These are phyloP conservation scores for Cheirogaleus major DNA, from an alignment of 2,797 vertebrate genomes.

Conservation along the genomic window DNA sequence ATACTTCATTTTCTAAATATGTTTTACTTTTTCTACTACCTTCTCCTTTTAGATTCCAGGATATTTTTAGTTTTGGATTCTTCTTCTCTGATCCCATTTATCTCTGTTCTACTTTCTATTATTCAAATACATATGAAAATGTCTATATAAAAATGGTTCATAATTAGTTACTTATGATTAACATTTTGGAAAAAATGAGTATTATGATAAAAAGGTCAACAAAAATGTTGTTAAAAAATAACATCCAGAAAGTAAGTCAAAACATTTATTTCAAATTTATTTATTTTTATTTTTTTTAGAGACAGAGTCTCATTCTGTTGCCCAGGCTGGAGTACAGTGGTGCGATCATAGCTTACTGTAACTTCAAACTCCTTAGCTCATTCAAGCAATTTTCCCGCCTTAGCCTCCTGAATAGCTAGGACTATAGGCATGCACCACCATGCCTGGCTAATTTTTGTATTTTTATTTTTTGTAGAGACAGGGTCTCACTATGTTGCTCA, in stretches of 20 bases:
- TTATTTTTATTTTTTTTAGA: no score
- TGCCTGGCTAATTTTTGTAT: no score
- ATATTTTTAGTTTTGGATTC: constrained; percentile 29
- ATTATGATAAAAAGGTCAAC: constrained; percentile 13
- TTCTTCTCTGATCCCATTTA: background rate
- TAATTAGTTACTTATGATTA: constrained; percentile 40
- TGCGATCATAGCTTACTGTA: no score
- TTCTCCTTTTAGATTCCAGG: background rate
- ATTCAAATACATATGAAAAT: constrained; percentile 48
- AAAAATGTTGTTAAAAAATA: constrained; percentile 27
- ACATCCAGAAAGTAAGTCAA: constrained; percentile 16
- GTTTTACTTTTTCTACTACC: background rate
- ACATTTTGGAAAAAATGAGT: constrained; percentile 42
- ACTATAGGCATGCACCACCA: no score
- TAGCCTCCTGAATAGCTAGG: no score
- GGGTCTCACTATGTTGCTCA: no score
- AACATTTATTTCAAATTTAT: constrained; percentile 13
- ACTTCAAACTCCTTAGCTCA: no score
- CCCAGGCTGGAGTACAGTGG: no score
- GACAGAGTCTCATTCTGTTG: no score
- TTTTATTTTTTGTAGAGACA: no score
- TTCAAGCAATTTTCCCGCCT: no score
- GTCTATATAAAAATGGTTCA: constrained; percentile 25
- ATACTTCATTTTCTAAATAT: constrained; percentile 17
- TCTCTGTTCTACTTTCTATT: constrained; percentile 12